A percentile compares a stretch with the other conserved stretches of the same genome.
These are phyloP conservation scores for Chaenodraco wilsoni DNA, from an alignment of 2,797 vertebrate species.

Conservation along the genomic window DNA sequence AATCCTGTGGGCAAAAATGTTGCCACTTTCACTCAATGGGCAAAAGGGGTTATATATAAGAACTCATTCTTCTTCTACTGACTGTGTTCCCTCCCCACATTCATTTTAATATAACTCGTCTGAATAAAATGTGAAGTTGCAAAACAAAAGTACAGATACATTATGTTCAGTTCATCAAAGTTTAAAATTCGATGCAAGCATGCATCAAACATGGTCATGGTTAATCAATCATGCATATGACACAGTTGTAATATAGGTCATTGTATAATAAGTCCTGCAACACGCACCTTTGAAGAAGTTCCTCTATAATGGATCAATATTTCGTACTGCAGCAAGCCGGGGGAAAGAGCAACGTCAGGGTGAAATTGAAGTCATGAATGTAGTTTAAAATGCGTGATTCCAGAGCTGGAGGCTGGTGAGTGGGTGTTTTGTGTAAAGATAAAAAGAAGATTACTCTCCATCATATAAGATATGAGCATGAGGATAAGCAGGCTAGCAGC, in stretches of 20 bases:
- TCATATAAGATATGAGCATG: constrained; percentile 27
- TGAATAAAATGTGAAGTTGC: constrained; percentile 63
- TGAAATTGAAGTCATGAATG: constrained; percentile 17
- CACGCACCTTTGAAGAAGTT: constrained; percentile 24
- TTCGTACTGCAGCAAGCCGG: constrained; percentile 19
- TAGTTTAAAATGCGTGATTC: constrained; percentile 22
- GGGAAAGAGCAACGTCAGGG: constrained; percentile 16
- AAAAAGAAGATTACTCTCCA: constrained; percentile 44
- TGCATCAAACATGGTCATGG: constrained; percentile 2
- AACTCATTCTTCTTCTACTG: constrained; percentile 27
- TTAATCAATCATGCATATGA: constrained; percentile 7
- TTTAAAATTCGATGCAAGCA: constrained; percentile 11
- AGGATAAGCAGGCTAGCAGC: constrained; percentile 4
- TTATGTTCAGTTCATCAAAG: constrained; percentile 17
- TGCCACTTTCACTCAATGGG: constrained; percentile 3
- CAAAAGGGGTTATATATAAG: constrained; percentile 23
- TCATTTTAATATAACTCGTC: constrained; percentile 62
- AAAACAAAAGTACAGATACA: constrained; percentile 9
- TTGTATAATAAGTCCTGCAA: constrained; percentile 34
- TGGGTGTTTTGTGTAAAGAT: constrained; percentile 41
- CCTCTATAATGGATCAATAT: constrained; percentile 18
- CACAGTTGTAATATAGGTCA: constrained; percentile 34
- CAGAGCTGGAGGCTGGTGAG: constrained; percentile 28
- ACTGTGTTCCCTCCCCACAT: constrained; percentile 28
- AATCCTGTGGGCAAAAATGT: neutral